phyloP scores from a whole-genome alignment of 2,113 vertebrate species.

The Rhodinocichla rosea region DNA sequence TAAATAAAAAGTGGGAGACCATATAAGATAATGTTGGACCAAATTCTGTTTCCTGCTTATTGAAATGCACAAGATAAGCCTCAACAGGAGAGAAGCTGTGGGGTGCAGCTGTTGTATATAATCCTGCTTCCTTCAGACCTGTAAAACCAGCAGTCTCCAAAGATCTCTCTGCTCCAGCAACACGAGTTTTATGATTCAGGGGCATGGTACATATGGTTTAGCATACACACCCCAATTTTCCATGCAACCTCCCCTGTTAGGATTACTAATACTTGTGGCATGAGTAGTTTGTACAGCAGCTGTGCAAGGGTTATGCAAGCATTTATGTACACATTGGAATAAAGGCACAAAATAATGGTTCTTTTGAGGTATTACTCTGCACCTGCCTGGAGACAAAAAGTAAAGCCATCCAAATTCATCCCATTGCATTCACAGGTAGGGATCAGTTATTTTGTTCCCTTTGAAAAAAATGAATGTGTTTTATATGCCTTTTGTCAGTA shows the following conservation, averaged over 20 bases:
- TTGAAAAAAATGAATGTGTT: background rate
- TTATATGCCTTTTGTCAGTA: background rate
- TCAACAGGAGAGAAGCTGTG: background rate
- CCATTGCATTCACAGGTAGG: background rate
- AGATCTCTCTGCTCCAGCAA: conserved; percentile 39
- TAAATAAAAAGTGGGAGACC: conserved; percentile 39
- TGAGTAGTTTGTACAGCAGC: conserved; percentile 63
- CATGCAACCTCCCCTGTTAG: conserved; percentile 66
- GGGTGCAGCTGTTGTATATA: conserved; percentile 42
- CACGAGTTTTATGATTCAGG: conserved; percentile 57
- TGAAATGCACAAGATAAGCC: conserved; percentile 38
- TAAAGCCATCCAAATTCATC: conserved; percentile 17
- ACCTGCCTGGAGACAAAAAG: conserved; percentile 35
- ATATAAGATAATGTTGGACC: background rate
- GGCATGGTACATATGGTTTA: conserved; percentile 66
- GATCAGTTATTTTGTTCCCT: background rate
- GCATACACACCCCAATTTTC: conserved; percentile 68
- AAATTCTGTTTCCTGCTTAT: conserved; percentile 13
- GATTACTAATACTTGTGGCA: conserved; percentile 70
- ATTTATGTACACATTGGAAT: conserved; percentile 53
- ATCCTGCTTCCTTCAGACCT: conserved; percentile 42
- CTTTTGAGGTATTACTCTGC: conserved; percentile 53
- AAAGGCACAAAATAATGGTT: conserved; percentile 58
- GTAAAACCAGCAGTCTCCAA: conserved; percentile 44
- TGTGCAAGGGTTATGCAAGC: conserved; percentile 69